These are phyloP conservation scores for Myocastor coypus DNA, from an alignment of 2,113 vertebrate genomes.

Conservation along the genomic window DNA sequence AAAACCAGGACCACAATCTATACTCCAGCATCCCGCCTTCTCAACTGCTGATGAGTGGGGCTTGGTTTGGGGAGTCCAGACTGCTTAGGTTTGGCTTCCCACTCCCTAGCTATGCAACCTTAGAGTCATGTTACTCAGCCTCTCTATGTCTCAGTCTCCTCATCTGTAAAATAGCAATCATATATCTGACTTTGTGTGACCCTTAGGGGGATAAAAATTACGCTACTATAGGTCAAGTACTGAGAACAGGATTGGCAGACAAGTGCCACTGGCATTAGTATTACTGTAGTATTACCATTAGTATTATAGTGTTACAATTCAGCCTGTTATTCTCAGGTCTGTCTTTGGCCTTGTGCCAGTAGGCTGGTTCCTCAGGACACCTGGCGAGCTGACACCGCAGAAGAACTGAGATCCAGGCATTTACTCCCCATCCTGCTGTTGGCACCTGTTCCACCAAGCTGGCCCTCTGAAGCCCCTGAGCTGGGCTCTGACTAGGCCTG, in stretches of 20 bases:
- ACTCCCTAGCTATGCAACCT: not conserved
- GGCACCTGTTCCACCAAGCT: not conserved
- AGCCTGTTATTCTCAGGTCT: not conserved
- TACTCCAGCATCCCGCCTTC: not conserved
- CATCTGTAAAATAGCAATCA: not conserved
- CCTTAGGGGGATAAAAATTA: not conserved
- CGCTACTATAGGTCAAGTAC: not conserved
- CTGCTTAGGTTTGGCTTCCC: not conserved
- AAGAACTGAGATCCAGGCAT: not conserved
- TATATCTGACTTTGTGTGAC: not conserved
- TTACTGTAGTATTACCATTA: not conserved
- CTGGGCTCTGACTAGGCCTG: not conserved
- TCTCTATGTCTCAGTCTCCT: not conserved
- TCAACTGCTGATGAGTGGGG: not conserved
- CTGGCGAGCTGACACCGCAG: not conserved
- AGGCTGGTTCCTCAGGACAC: not conserved
- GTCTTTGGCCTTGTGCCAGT: not conserved
- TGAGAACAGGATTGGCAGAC: not conserved
- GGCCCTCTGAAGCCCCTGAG: not conserved
- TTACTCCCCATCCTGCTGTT: not conserved
- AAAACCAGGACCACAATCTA: not conserved
- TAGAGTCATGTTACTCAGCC: not conserved
- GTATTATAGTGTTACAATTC: not conserved
- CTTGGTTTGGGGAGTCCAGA: not conserved
- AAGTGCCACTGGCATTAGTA: not conserved